A percentile compares a stretch with the other conserved stretches of the same genome.
Conservation (phyloP, 2,797 vertebrate species). For the Smutsia gigantea region DNA sequence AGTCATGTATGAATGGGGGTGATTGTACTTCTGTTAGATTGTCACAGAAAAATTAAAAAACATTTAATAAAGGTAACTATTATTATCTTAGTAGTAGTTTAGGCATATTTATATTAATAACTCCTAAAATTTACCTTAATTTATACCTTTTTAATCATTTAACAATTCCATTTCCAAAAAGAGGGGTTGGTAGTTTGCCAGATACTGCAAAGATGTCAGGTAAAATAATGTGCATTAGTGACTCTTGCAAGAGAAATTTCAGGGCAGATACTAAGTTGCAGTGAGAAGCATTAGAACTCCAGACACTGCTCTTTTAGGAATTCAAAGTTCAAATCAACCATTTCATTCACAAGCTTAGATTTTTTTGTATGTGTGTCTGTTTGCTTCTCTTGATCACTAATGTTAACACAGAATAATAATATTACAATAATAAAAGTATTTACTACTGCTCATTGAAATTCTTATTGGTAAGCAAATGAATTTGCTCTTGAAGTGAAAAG, state of each 20-base stretch:
- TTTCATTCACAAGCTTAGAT: not conserved
- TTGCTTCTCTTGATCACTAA: constrained; percentile 26
- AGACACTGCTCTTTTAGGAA: not conserved
- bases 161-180: constrained; percentile 36
- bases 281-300: not conserved
- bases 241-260: not conserved
- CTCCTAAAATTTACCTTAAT: not conserved
- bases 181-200: not conserved
- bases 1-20: not conserved
- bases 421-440: constrained; percentile 10
- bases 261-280: not conserved
- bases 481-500: not conserved
- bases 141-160: not conserved
- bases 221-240: not conserved
- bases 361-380: not conserved
- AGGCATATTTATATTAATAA: not conserved
- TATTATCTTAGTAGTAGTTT: not conserved
- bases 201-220: not conserved
- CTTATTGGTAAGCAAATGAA: not conserved
- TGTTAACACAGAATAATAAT: constrained; percentile 22
- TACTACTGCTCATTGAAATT: constrained; percentile 12
- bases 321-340: not conserved
- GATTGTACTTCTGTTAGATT: not conserved
- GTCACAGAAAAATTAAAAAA: not conserved
- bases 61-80: not conserved